These are phyloP conservation scores for Philereme transversata DNA, from an alignment of 2,888 invertebrate species.

Conservation along the genomic window DNA sequence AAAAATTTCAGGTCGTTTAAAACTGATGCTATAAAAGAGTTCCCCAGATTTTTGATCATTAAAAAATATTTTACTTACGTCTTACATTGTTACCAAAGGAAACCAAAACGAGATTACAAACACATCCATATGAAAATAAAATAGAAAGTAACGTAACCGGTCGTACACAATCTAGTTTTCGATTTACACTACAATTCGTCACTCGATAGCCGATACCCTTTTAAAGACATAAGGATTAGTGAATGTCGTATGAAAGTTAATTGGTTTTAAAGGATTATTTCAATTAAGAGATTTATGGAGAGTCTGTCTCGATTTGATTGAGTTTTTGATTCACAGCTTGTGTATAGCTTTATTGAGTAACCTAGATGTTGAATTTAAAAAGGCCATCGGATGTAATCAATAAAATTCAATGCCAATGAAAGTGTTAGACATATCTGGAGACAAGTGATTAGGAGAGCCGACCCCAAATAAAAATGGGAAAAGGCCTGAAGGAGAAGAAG, in stretches of 20 bases:
- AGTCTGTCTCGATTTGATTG: slow-evolving; percentile 22
- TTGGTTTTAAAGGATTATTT: slow-evolving; percentile 24
- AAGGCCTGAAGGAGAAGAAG: too few species aligned
- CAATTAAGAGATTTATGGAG: slow-evolving; percentile 21
- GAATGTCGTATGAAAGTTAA: slow-evolving; percentile 27
- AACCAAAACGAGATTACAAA: slow-evolving; percentile 2
- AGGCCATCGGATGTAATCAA: neutral
- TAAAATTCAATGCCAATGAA: neutral
- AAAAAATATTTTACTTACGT: too few species aligned
- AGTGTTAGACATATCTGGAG: too few species aligned
- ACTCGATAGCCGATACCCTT: slow-evolving; percentile 1
- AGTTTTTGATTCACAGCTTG: slow-evolving; percentile 20
- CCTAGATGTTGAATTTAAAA: neutral
- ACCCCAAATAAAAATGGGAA: too few species aligned
- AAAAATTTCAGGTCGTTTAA: too few species aligned
- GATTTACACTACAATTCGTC: slow-evolving; percentile 7
- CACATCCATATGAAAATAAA: slow-evolving; percentile 19
- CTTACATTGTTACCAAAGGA: neutral
- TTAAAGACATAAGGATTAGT: slow-evolving; percentile 14
- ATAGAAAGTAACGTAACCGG: slow-evolving; percentile 32
- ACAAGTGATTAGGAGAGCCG: too few species aligned
- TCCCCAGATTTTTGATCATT: too few species aligned
- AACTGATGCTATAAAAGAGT: too few species aligned
- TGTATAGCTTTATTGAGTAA: slow-evolving; percentile 2
- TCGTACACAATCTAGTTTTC: slow-evolving; percentile 27